Conservation (phyloP, 2,888 invertebrate genomes). For the Crepidodera aurea region DNA sequence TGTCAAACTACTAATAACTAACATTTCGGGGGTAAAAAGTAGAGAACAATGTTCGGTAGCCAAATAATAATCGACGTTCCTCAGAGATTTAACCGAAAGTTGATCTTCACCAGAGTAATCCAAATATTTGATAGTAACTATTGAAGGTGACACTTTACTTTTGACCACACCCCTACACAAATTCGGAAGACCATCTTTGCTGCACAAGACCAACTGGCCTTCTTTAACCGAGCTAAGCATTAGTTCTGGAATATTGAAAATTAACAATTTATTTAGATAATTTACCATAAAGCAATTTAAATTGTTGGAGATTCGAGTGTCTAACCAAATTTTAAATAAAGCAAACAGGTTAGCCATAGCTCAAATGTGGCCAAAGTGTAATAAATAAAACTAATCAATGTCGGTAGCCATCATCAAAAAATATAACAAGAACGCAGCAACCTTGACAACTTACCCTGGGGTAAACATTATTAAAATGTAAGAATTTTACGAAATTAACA, state of each 20-base stretch:
- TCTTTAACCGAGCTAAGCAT: constrained; percentile 42
- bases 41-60: constrained; percentile 40
- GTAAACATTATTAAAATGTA: too few relatives aligned
- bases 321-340: too few relatives aligned
- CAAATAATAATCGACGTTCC: constrained; percentile 46
- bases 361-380: too few relatives aligned
- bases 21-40: constrained; percentile 40
- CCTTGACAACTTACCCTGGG: too few relatives aligned
- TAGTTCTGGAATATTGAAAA: constrained; percentile 39
- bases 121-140: constrained; percentile 47
- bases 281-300: too few relatives aligned
- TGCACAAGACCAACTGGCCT: constrained; percentile 49
- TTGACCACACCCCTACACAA: constrained; percentile 48
- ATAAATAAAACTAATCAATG: too few relatives aligned
- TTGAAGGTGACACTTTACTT: constrained; percentile 33
- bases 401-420: too few relatives aligned
- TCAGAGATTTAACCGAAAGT: constrained; percentile 44
- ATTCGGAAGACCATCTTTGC: constrained; percentile 38
- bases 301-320: too few relatives aligned
- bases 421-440: too few relatives aligned
- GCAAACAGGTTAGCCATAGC: too few relatives aligned
- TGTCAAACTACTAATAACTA: constrained; percentile 31
- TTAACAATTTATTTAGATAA: constrained; percentile 5
- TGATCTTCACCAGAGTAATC: constrained; percentile 49
- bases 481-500: too few relatives aligned